Conservation (phyloP, 2,888 invertebrate genomes). For the Gisinianus flammeolus region DNA sequence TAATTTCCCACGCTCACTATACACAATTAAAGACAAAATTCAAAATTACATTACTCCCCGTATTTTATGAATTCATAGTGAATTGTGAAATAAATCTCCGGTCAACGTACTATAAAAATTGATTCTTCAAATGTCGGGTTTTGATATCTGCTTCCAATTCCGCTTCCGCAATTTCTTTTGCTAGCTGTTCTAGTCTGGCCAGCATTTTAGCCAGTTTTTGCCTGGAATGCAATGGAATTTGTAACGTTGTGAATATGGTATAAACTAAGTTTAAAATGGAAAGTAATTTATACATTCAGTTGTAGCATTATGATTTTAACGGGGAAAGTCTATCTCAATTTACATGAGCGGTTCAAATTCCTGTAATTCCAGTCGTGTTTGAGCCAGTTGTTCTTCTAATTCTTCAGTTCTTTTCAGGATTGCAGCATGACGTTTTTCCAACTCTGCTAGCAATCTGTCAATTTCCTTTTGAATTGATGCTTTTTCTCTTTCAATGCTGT, state of each 20-base stretch:
- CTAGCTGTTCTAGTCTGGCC: slow-evolving; percentile 47
- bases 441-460: slow-evolving; percentile 41
- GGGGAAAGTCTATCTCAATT: too few species aligned
- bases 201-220: slow-evolving; percentile 50
- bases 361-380: slow-evolving; percentile 44
- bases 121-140: slow-evolving; percentile 54
- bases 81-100: too few species aligned
- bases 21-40: slow-evolving; percentile 21
- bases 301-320: too few species aligned
- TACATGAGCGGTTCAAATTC: slow-evolving; percentile 56
- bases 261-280: too few species aligned
- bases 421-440: slow-evolving; percentile 44
- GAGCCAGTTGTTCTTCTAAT: slow-evolving; percentile 43
- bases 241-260: too few species aligned
- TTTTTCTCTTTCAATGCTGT: slow-evolving; percentile 45
- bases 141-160: slow-evolving; percentile 54
- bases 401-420: slow-evolving; percentile 42
- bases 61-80: too few species aligned
- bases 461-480: slow-evolving; percentile 50
- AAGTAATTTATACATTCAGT: too few species aligned
- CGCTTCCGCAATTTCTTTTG: slow-evolving; percentile 52
- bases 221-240: too few species aligned
- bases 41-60: background rate
- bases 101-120: slow-evolving; percentile 52
- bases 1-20: slow-evolving; percentile 51